A percentile compares a stretch with the other conserved stretches of the same genome.
Conservation (phyloP, 2,888 invertebrate species). For the Halocaridina rubra region DNA sequence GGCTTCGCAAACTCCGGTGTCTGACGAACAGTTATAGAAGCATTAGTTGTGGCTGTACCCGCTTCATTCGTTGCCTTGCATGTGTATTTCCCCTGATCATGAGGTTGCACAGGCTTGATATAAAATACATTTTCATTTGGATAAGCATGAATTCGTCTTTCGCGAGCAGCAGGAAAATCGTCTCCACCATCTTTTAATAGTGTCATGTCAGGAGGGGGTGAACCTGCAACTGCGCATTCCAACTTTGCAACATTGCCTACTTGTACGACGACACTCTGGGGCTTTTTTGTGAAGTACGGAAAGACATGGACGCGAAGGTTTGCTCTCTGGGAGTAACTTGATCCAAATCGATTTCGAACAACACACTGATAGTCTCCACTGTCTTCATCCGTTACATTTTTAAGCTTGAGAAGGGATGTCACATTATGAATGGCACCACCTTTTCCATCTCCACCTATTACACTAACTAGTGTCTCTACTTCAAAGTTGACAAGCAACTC, state of each 20-base stretch:
- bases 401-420: conserved; percentile 79
- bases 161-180: conserved; percentile 95
- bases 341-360: conserved; percentile 88
- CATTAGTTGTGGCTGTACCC: conserved; percentile 72
- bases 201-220: conserved; percentile 81
- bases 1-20: conserved; percentile 51
- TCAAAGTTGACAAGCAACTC: conserved; percentile 69
- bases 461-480: conserved; percentile 44
- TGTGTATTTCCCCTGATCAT: conserved; percentile 91
- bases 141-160: conserved; percentile 88
- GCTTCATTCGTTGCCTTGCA: conserved; percentile 93
- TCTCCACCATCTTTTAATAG: conserved; percentile 90
- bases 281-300: conserved; percentile 65
- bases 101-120: conserved; percentile 88
- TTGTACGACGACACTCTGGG: conserved; percentile 39
- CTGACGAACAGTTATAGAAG: conserved; percentile 42
- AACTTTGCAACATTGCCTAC: conserved; percentile 84
- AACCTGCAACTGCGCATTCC: conserved; percentile 87
- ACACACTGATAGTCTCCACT: conserved; percentile 94
- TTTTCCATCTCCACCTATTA: conserved; percentile 42
- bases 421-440: conserved; percentile 66
- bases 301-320: conserved; percentile 85
- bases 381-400: conserved; percentile 82
- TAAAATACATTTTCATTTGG: conserved; percentile 91
- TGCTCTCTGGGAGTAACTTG: conserved; percentile 88